A percentile compares a stretch with the other conserved stretches of the same genome.
phyloP scores from a whole-genome alignment of 2,113 vertebrate species.

The Pseudois nayaur region DNA sequence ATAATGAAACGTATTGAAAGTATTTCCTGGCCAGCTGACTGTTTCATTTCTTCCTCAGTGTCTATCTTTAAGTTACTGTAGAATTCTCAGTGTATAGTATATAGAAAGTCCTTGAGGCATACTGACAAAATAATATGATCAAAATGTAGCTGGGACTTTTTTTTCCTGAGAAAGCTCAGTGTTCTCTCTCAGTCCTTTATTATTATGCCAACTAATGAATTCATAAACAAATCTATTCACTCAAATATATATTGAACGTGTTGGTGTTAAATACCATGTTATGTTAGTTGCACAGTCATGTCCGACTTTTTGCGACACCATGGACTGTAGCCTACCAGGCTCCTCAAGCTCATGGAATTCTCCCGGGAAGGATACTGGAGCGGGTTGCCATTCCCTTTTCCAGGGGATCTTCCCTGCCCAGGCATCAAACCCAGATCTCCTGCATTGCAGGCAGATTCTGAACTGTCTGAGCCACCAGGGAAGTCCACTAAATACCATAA shows the following conservation, averaged over 20 bases:
- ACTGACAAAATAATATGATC: background rate
- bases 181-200: background rate
- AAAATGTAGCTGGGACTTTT: background rate
- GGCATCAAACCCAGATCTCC: background rate
- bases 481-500: background rate
- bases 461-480: background rate
- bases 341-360: background rate
- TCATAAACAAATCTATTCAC: background rate
- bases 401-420: background rate
- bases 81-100: background rate
- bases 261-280: background rate
- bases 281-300: background rate
- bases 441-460: background rate
- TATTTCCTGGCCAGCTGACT: background rate
- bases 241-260: background rate
- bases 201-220: background rate
- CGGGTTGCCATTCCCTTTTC: background rate
- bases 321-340: background rate
- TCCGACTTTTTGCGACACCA: rapidly evolving
- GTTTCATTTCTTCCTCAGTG: background rate
- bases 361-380: background rate
- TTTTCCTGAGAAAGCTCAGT: background rate
- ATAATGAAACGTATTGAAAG: background rate
- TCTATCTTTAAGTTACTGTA: background rate
- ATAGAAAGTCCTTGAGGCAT: background rate